A percentile compares a stretch with the other conserved stretches of the same genome.
phyloP scores from a whole-genome alignment of 1,140 invertebrate species.

The Ylistrum balloti region DNA sequence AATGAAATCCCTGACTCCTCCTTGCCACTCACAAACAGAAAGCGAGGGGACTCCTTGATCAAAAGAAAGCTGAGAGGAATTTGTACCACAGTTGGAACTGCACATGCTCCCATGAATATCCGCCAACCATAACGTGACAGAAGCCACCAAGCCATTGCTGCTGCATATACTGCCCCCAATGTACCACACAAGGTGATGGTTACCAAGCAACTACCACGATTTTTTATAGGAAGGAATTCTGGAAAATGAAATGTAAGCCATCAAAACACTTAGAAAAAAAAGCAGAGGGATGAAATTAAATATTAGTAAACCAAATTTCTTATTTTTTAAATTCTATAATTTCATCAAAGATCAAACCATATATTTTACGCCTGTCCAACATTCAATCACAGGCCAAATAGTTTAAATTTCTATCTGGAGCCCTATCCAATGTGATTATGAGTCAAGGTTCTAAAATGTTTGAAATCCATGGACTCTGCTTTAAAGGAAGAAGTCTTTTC shows the following conservation, averaged over 20 bases:
- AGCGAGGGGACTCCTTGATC: conserved; percentile 74
- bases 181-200: conserved; percentile 78
- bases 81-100: conserved; percentile 69
- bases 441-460: too few relatives aligned
- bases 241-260: conserved; percentile 49
- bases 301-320: too few relatives aligned
- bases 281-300: too few relatives aligned
- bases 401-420: too few relatives aligned
- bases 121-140: conserved; percentile 74
- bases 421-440: too few relatives aligned
- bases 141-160: conserved; percentile 74
- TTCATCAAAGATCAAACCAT: too few relatives aligned
- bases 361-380: too few relatives aligned
- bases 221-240: conserved; percentile 77
- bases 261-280: not conserved
- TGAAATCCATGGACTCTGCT: too few relatives aligned
- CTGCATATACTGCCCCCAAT: conserved; percentile 73
- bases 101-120: conserved; percentile 74
- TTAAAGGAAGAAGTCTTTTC: too few relatives aligned
- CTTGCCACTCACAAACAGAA: conserved; percentile 71
- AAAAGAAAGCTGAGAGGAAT: conserved; percentile 65
- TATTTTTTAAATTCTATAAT: too few relatives aligned
- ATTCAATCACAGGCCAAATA: too few relatives aligned
- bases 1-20: conserved; percentile 65
- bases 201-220: conserved; percentile 74